phyloP scores from a whole-genome alignment of 2,888 invertebrate species.

The Tetranychus piercei region DNA sequence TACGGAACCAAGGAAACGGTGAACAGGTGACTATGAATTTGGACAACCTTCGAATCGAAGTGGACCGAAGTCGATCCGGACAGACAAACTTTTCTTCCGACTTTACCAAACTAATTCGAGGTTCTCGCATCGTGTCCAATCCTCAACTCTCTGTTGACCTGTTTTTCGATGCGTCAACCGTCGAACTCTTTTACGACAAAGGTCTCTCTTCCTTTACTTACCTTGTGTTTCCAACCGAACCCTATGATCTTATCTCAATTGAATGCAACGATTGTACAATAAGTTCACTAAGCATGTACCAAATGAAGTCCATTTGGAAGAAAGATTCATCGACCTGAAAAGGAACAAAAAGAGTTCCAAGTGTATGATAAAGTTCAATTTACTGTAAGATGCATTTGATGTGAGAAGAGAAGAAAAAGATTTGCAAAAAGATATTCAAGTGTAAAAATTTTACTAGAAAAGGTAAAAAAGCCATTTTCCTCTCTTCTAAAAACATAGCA shows the following conservation, averaged over 20 bases:
- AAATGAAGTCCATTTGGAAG: conserved; percentile 1
- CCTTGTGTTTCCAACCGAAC: conserved; percentile 4
- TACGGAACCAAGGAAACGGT: neutral
- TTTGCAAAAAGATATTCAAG: no score
- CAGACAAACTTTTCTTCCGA: neutral
- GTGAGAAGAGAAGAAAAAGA: no score
- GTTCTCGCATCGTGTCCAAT: neutral
- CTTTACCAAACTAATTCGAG: neutral
- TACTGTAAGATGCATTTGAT: no score
- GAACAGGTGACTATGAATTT: neutral
- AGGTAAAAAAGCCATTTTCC: no score
- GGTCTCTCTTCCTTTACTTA: conserved; percentile 15
- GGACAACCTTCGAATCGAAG: neutral
- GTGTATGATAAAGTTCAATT: no score
- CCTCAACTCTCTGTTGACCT: neutral
- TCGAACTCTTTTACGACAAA: conserved; percentile 19
- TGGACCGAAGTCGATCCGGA: neutral
- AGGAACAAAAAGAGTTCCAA: neutral
- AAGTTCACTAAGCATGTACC: neutral
- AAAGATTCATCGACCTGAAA: neutral
- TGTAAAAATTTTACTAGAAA: no score
- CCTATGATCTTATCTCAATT: neutral
- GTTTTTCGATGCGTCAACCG: conserved; percentile 9
- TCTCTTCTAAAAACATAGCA: no score
- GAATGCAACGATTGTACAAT: neutral